These are phyloP conservation scores for Gulo gulo DNA, from an alignment of 2,113 vertebrate species.

Conservation along the genomic window DNA sequence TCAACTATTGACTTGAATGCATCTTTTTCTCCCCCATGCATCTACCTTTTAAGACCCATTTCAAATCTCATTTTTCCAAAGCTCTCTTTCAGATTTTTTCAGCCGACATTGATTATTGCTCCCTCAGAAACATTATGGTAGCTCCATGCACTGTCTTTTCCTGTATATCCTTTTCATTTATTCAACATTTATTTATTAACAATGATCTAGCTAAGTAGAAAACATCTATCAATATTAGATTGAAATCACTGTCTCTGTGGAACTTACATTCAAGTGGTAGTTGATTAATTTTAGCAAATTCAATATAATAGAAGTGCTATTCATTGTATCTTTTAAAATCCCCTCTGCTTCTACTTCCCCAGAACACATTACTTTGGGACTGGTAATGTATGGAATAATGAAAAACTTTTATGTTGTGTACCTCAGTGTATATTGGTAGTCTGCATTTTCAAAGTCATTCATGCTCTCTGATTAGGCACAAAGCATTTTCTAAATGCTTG, in stretches of 20 bases:
- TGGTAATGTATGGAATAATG: background rate
- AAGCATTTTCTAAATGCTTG: background rate
- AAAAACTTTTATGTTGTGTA: background rate
- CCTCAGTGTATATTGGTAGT: background rate
- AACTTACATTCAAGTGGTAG: background rate
- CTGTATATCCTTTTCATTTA: background rate
- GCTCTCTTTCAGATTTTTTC: background rate
- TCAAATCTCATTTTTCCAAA: background rate
- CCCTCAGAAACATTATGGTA: background rate
- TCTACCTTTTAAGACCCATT: background rate
- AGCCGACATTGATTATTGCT: background rate
- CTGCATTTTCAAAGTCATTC: background rate
- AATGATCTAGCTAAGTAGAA: background rate
- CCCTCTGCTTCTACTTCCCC: rapidly evolving
- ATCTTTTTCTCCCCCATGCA: background rate
- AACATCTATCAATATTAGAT: background rate
- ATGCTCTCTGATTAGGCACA: background rate
- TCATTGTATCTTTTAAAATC: background rate
- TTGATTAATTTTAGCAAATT: background rate
- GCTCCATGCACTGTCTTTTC: background rate
- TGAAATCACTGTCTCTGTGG: background rate
- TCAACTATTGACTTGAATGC: background rate
- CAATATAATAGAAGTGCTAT: background rate
- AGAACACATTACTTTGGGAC: background rate
- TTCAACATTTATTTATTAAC: background rate